phyloP scores from a whole-genome alignment of 2,797 vertebrate genomes.

The Sparidentex hasta region DNA sequence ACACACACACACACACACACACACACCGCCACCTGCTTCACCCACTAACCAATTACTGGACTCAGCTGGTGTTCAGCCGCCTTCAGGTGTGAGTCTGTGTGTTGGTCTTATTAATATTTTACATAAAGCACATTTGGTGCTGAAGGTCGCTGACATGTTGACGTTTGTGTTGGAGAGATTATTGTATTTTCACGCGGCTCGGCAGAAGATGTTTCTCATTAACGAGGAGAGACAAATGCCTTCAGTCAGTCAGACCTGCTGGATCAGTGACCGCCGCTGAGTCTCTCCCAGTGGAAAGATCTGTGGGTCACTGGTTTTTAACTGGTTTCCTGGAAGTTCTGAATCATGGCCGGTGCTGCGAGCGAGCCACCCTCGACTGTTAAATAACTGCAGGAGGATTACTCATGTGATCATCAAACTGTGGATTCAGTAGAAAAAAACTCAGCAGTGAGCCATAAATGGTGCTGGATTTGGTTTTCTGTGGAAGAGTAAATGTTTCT shows the following conservation, averaged over 20 bases:
- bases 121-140: neutral
- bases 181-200: neutral
- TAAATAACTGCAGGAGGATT: neutral
- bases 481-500: no score
- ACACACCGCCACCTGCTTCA: slow-evolving; percentile 53
- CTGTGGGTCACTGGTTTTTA: slow-evolving; percentile 15
- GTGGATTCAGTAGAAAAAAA: neutral
- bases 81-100: neutral
- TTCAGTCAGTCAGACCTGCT: neutral
- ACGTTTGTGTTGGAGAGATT: neutral
- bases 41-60: slow-evolving; percentile 59
- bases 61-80: slow-evolving; percentile 40
- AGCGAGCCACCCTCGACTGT: neutral
- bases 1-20: slow-evolving; percentile 14
- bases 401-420: neutral
- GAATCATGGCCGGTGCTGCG: neutral
- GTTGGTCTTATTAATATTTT: neutral
- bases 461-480: neutral
- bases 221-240: neutral
- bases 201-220: neutral
- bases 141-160: neutral
- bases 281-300: slow-evolving; percentile 6
- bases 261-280: neutral
- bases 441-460: neutral
- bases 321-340: slow-evolving; percentile 21